Base-by-base conservation (phyloP, 2,113 vertebrate genomes). In the Ploceus nigricollis region DNA sequence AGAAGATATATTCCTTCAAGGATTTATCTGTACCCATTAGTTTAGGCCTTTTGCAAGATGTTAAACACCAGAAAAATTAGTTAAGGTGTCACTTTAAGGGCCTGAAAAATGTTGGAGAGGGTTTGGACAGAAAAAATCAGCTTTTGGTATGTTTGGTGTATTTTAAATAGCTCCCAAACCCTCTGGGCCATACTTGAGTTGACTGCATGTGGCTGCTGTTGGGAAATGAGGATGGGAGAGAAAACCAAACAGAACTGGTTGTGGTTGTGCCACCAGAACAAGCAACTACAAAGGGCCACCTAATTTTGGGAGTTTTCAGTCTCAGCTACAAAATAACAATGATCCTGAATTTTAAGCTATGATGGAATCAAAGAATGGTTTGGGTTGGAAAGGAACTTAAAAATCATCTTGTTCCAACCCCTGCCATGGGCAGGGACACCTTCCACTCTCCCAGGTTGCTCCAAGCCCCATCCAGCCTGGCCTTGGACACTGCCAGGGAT, bases 1-100 rank as follows among this genome's bases (percentile, higher is more conserved):
- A 80, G 51, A 76, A 76, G 40, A 89, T 60, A 23, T 53, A 69
- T 69, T 82, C 60, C 89, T 78, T 92, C 81, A 82, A 72, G 48
- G 77, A 86, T 85, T 95, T 94, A 82, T 89, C 76, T 82, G 14
- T 56, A n/a, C 24, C 30, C 35, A 57, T 66, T 87, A 56, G 27
- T 51, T 85, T 57, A 82, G 85, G 71, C 5, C 13, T 93, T 85
- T 44, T 90, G 54, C 60, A 71, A 89, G 60, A 82, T 18, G 57
- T 64, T 12, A 72, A 77, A 90, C 14, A 80, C 12, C 56, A 73
- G 37, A 42, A 78, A 82, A 68, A 48, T 45, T n/a, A 73, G 68
- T 61, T 77, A 72, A 68, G 31, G 25, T 64, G 30, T 70, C 39
- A 70, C 45, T 42, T 92, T 63, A 51, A 91, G 75, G 37, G 17